These are phyloP conservation scores for Anneissia japonica DNA, from an alignment of 35 echinoderm and acorn worm genomes.

Conservation along the genomic window DNA sequence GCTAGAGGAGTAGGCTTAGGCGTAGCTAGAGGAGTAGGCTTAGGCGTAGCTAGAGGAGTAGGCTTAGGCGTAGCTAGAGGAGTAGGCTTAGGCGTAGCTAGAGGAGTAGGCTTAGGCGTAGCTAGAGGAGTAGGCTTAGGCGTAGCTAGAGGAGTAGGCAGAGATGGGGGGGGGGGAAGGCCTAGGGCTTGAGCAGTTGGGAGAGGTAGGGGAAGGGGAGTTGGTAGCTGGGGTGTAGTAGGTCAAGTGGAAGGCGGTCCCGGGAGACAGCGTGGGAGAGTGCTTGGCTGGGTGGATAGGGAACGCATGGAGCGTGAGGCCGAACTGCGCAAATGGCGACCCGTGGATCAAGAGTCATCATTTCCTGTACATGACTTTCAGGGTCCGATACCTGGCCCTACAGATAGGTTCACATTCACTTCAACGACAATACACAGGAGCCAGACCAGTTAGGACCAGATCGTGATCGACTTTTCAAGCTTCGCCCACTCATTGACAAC, in stretches of 20 bases:
- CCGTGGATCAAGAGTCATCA: background rate
- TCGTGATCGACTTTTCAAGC: background rate
- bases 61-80: too few species aligned
- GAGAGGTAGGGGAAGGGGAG: background rate
- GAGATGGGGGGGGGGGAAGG: background rate
- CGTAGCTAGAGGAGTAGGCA: too few species aligned
- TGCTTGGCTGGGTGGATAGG: background rate
- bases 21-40: too few species aligned
- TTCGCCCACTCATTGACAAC: background rate
- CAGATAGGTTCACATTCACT: background rate
- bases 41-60: too few species aligned
- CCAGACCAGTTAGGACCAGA: background rate
- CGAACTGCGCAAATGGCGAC: background rate
- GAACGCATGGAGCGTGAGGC: background rate
- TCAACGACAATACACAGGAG: too few species aligned
- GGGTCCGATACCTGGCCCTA: background rate
- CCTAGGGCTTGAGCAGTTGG: background rate
- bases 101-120: too few species aligned
- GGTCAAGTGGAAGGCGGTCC: background rate
- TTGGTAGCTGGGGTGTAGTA: background rate
- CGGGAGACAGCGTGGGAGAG: background rate
- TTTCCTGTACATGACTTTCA: background rate
- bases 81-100: too few species aligned
- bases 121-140: too few species aligned
- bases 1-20: too few species aligned